Percentiles rank a stretch among this genome's conserved stretches.
These are phyloP conservation scores for Agapornis roseicollis DNA, from an alignment of 2,113 vertebrate species.

Conservation along the genomic window DNA sequence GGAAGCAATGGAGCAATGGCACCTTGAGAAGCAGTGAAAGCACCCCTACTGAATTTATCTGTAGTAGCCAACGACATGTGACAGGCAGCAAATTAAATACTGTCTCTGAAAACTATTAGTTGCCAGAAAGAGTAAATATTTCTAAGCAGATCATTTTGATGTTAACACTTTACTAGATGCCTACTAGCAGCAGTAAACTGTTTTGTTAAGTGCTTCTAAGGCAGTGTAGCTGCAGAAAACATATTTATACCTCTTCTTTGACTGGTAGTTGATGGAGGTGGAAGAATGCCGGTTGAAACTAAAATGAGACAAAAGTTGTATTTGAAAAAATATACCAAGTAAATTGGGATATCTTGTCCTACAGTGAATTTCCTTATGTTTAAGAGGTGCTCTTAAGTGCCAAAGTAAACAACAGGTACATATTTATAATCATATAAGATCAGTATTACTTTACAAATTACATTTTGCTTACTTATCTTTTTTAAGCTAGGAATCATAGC, in stretches of 20 bases:
- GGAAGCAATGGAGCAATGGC: constrained; percentile 31
- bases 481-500: background rate
- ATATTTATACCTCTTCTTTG: constrained; percentile 70
- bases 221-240: constrained; percentile 42
- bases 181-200: constrained; percentile 37
- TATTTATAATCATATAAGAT: background rate
- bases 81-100: constrained; percentile 40
- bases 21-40: constrained; percentile 11
- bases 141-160: background rate
- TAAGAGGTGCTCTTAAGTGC: background rate
- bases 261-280: constrained; percentile 77
- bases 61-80: constrained; percentile 7
- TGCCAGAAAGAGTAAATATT: constrained; percentile 16
- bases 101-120: constrained; percentile 40
- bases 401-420: background rate
- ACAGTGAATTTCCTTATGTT: background rate
- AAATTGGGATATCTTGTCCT: background rate
- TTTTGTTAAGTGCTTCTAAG: constrained; percentile 44
- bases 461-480: background rate
- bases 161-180: constrained; percentile 44
- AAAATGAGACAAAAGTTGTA: constrained; percentile 64
- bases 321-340: background rate
- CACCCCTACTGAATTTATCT: background rate
- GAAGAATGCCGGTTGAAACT: constrained; percentile 77
- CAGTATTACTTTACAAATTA: background rate